Evolutionary conservation across 2,888 invertebrate species (phyloP).

Genomic region (Drosophila anomalipes): DNA sequence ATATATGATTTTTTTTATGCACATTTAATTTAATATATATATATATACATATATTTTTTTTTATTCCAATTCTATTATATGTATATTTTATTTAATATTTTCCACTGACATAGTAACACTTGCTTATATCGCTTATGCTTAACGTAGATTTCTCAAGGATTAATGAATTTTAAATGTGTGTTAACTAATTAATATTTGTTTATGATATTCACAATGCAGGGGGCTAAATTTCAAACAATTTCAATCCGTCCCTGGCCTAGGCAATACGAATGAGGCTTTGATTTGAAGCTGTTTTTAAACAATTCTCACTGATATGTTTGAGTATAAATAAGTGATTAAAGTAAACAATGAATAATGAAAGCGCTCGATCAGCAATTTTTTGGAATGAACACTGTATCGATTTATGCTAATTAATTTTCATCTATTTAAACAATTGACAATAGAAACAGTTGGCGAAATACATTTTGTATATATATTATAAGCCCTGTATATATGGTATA

Average conservation of each 20-base stretch:
- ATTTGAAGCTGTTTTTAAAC: conserved; percentile 40
- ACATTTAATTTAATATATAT: conserved; percentile 32
- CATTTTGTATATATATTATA: conserved; percentile 9
- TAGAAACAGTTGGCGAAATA: conserved; percentile 25
- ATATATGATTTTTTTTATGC: conserved; percentile 31
- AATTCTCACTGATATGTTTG: conserved; percentile 66
- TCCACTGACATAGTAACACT: conserved; percentile 46
- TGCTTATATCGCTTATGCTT: conserved; percentile 34
- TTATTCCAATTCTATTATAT: conserved; percentile 21
- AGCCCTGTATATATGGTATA: conserved; percentile 8
- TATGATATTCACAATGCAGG: conserved; percentile 60
- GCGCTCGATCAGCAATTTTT: conserved; percentile 19
- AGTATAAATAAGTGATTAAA: conserved; percentile 38
- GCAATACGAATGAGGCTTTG: conserved; percentile 44
- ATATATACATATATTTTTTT: conserved; percentile 18
- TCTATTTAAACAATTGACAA: conserved; percentile 40
- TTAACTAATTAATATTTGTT: conserved; percentile 40
- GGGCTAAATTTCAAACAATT: conserved; percentile 10
- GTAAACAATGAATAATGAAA: conserved; percentile 20
- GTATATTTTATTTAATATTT: conserved; percentile 32
- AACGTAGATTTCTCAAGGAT: conserved; percentile 29
- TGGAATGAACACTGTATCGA: conserved; percentile 44
- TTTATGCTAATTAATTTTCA: conserved; percentile 17
- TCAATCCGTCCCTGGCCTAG: conserved; percentile 21
- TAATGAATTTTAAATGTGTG: conserved; percentile 13